Evolutionary conservation across 2,888 invertebrate species (phyloP).

Genomic region (Agrilus cyanescens): DNA sequence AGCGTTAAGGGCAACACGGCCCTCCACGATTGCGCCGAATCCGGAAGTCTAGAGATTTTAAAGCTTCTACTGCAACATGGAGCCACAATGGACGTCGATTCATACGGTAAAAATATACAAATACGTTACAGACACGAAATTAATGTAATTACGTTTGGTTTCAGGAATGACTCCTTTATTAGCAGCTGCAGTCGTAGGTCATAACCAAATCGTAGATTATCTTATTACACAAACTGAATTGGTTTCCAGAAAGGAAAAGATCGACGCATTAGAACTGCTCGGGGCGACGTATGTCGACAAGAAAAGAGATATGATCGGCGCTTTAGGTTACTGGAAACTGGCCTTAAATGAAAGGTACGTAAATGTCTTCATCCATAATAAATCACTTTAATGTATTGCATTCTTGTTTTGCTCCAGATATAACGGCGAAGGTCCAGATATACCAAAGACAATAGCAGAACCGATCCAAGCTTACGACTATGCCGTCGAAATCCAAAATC

Average conservation of each 20-base stretch:
- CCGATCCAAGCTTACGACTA: conserved; percentile 82
- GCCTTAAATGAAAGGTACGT: conserved; percentile 89
- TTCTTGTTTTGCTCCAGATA: conserved; percentile 21
- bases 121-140: too few relatives aligned
- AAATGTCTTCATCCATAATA: conserved; percentile 6
- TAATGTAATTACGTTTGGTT: conserved; percentile 16
- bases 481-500: conserved; percentile 68
- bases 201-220: conserved; percentile 87
- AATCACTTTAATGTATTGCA: background rate
- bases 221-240: conserved; percentile 61
- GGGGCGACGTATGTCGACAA: conserved; percentile 97
- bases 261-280: conserved; percentile 81
- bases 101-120: conserved; percentile 53
- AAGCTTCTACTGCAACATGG: conserved; percentile 78
- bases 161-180: conserved; percentile 86
- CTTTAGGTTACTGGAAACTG: conserved; percentile 77
- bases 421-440: conserved; percentile 44
- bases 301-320: conserved; percentile 85
- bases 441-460: conserved; percentile 58
- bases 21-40: conserved; percentile 95
- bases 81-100: conserved; percentile 88
- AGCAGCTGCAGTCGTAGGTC: conserved; percentile 87
- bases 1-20: conserved; percentile 91
- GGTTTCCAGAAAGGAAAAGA: conserved; percentile 65
- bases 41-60: conserved; percentile 85